Percentiles rank a stretch among this genome's conserved stretches.
Conservation (phyloP, 2,113 vertebrate genomes). For the Porphyrio hochstetteri region DNA sequence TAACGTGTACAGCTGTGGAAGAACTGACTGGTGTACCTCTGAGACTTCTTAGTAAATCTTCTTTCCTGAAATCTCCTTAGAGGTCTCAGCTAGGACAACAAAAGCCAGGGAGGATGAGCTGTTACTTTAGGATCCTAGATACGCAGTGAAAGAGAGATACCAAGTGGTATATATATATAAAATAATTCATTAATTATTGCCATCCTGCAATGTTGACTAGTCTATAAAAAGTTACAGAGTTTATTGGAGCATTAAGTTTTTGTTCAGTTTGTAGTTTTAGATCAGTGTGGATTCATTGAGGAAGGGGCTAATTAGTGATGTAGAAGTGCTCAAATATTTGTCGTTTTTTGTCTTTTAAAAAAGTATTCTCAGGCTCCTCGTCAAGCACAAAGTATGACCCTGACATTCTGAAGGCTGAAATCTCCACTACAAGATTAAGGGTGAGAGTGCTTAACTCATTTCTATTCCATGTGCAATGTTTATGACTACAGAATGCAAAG, state of each 20-base stretch:
- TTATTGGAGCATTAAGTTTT: background rate
- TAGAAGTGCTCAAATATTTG: conserved; percentile 10
- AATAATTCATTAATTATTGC: background rate
- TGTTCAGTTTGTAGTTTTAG: background rate
- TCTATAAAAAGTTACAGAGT: background rate
- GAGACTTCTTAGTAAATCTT: background rate
- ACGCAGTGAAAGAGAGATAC: background rate
- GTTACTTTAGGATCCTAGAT: background rate
- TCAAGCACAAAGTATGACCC: conserved; percentile 88
- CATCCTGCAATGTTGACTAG: background rate
- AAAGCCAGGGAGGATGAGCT: background rate
- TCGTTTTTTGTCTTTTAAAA: background rate
- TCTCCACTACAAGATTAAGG: conserved; percentile 86
- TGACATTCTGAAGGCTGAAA: conserved; percentile 88
- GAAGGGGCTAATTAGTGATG: background rate
- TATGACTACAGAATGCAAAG: background rate
- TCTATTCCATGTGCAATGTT: background rate
- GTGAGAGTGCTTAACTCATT: conserved; percentile 70
- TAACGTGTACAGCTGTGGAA: background rate
- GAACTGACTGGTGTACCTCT: background rate
- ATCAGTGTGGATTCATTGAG: background rate
- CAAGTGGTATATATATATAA: background rate
- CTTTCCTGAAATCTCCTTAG: background rate
- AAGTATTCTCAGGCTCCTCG: conserved; percentile 88
- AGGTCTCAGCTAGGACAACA: background rate